Base-by-base conservation (phyloP, 2,797 vertebrate species). In the Chaetophractus vellerosus region DNA sequence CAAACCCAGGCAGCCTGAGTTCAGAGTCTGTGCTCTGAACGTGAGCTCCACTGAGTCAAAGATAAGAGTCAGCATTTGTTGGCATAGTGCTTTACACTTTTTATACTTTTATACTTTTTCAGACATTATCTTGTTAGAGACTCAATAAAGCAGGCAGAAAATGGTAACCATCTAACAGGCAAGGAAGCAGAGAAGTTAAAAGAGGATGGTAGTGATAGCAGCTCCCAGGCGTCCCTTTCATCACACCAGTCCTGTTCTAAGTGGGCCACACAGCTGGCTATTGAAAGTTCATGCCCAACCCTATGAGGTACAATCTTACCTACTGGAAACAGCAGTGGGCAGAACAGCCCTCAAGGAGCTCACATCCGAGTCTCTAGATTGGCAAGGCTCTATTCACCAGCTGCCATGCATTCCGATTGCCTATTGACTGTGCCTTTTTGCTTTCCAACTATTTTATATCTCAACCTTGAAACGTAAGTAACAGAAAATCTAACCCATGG, bases 261-360 rank as follows among this genome's bases (percentile, higher is more conserved):
- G 48, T 6, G 18, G 57, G 31, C 48, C 38, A 16, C 1, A 0
- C 3, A 0, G 23, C 1, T 36, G 24, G 57, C 2, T n/a, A 8
- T 9, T 3, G 14, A 48, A 1, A 14, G 8, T 64, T 64, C 28
- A 50, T 72, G 28, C 15, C 8, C 61, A 75, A 36, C 18, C 38
- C 45, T 71, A 10, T n/a, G 64, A 52, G 18, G 23, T 66, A 5
- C 28, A 50, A 12, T 9, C 78, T 36, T 16, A 26, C 45, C 45
- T 64, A 45, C 63, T 14, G 36, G 83, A 57, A 74, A n/a, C 28
- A 55, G 28, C 78, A 80, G 28, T 33, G 14, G 61, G 6, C 55
- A 83, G 3, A 31, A 23, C 50, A 10, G 1, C 19, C 45, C 36
- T 57, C 59, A 26, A 6, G 38, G 52, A 50, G 2, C 71, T 72